Evolutionary conservation across 2,797 vertebrate species (phyloP), one percentile per base, ranked within the genome.

Genomic region (Chloroceryle amazona): DNA sequence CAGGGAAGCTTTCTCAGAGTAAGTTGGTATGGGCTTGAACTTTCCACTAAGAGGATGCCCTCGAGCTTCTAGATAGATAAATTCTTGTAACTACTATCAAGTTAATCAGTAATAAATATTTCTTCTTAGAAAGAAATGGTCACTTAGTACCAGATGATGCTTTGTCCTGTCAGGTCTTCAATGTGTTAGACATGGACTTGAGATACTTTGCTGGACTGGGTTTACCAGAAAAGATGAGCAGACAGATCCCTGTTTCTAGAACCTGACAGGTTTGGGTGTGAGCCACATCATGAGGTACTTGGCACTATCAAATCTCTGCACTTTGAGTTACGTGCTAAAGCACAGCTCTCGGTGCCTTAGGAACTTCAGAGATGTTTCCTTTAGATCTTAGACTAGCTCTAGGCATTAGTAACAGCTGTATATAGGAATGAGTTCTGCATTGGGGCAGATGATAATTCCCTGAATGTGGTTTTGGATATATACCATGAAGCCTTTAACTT

Each of bases 111-210:
- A 81, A 68, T 78, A 72, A 8, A 9, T 68, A 58, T 60, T 90
- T 90, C 7, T 47, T 39, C 47, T 93, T 91, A 29, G 37, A 81
- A 72, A 58, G 28, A 83, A 82, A 61, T 67, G 17, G 4, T 78
- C 29, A 20, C 63, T n/a, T 41, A 78, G 13, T 72, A 31, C 20
- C 39, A 76, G 52, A 31, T 61, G 7, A 42, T 2, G 2, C 37
- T 86, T 93, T 71, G 19, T 86, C 49, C 75, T 81, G 26, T 74
- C 21, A 41, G 33, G 26, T 73, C 62, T 76, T 92, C 23, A 25
- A 1, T 47, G 20, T 7, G 9, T 81, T 86, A 57, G 42, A 41
- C 0, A 0, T 51, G n/a, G 25, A 60, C 66, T 62, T 26, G 46
- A 71, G 49, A 25, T 80, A 55, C 31, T 79, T 82, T 31, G 21